Base-by-base conservation (phyloP, 2,113 vertebrate species). In the Coreoperca whiteheadi region DNA sequence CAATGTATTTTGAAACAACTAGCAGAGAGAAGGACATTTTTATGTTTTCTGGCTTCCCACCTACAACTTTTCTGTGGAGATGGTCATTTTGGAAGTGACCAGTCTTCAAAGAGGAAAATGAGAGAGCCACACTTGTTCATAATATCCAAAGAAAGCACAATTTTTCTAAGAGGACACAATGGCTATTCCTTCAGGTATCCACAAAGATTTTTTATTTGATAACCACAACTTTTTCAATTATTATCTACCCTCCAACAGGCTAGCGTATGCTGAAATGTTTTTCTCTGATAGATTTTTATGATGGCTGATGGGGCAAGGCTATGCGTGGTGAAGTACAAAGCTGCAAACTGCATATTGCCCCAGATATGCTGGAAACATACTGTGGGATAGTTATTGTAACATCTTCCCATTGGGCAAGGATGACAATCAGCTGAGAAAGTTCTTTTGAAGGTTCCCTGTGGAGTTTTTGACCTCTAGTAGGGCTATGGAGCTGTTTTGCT, bases 61-160 rank as follows among this genome's bases (percentile, higher is more conserved):
- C 51, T 32, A 34, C 18, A 60, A 37, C 37, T 10, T 79, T 61
- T 69, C 39, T 69, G 30, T 53, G 68, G 68, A 76, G 46, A 41
- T 78, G 73, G 63, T 77, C 43, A 77, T 69, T 80, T 64, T 67
- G 30, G 30, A 69, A 81, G 28, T 66, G 28, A 78, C 56, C 70
- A 20, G 72, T 66, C 46, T 66, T 67, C 51, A 74, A 16, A 64
- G 48, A 60, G 21, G 63, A 2, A 74, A 39, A 50, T 30, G 6
- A 37, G 28, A 43, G 21, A 56, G 37, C 25, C 16, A 25, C 23
- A 41, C 15, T 28, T 79, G 11, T n/a, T n/a, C n/a, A n/a, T 57
- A 30, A 73, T 51, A 64, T 69, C 32, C 39, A 34, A 57, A 21
- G 12, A 79, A 79, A 66, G 70, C 30, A 43, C 32, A 15, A 4